Base-by-base conservation (phyloP, 2,797 vertebrate genomes). In the Natrix natrix region DNA sequence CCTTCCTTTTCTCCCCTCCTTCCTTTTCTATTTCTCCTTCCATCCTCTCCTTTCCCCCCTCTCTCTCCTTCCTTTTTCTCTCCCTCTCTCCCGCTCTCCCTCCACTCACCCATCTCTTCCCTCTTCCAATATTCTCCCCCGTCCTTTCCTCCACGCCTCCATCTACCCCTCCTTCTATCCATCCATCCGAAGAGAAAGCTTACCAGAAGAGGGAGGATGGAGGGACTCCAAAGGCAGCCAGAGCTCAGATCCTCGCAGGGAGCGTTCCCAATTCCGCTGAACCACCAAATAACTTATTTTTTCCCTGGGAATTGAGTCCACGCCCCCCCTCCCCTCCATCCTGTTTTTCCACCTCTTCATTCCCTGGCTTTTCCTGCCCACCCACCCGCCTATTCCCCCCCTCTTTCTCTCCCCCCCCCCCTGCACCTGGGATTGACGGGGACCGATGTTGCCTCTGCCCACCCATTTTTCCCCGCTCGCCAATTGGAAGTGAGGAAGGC, bases 401-500 rank as follows among this genome's bases (percentile, higher is more conserved):
- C n/a, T 37, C 32, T 37, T 37, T 37, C 32, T 26, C n/a, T n/a
- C n/a, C 22, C 22, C 37, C 24, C 28, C 17, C 12, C 22, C 6
- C 57, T 59, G 17, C 5, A 3, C 90, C 94, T 74, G 0, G 55
- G 4, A 69, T 37, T 69, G 88, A 88, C 89, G 74, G 32, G 93
- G 5, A 96, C 94, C 94, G 96, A 95, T 95, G 69, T 1, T 0
- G 0, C 17, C 91, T 95, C 93, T 95, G 95, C 94, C 97, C 97
- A 96, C 97, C 97, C 96, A 94, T 96, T 74, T 43, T 83, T 11
- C 0, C 48, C 94, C 0, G 2, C 92, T 96, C 90, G 16, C 97
- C 97, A 97, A 97, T 97, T 95, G 97, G 96, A 97, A 97, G 96
- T 95, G 94, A 95, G 95, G 56, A 61, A n/a, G 32, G 48, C 61